Base-by-base conservation (phyloP, 2,888 invertebrate species). In the Cremastinae sp. region DNA sequence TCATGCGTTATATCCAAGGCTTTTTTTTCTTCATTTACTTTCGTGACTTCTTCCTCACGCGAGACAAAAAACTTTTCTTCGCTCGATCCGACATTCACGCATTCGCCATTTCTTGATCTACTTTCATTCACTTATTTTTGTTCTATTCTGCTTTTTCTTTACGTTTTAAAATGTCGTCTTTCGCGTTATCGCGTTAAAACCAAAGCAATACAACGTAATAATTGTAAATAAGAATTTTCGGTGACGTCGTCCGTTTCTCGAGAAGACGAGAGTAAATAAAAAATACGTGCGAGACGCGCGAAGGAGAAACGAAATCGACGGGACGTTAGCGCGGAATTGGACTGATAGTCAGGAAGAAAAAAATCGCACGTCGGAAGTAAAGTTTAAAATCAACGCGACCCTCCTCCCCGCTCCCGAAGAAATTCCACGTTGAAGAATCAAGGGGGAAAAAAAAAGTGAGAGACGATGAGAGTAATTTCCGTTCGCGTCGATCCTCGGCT, bases 151-250 rank as follows among this genome's bases (percentile, higher is more conserved):
- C 18, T 35, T 66, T 43, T 37, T 58, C 28, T 3, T 28, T 3
- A 28, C n/a, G n/a, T 53, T 49, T 37, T 16, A 22, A 18, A 39
- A 10, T 28, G 56, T 51, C 14, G 3, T 37, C 51, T 20, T 20
- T 69, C 64, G 56, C 64, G 59, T 72, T 62, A 69, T 72, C 82
- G 80, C 28, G 28, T 28, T 81, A 83, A 84, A 69, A 83, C 83
- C 82, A 86, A 85, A 87, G 83, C 83, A 84, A 85, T 85, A 86
- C 82, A 83, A 83, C 82, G 81, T 82, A 80, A 83, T 83, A 83
- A 82, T 80, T 83, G 74, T 78, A 74, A 62, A 74, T 74, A 78
- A 79, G 74, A 66, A 71, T 77, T 74, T 68, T 69, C 74, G 65
- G 75, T 69, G 75, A 78, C 2, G 72, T 76, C 72, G 58, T 76